Evolutionary conservation across 53 echinoderm and acorn worm species (phyloP), one percentile per base, ranked within the genome.

Genomic region (Henricia sp.): DNA sequence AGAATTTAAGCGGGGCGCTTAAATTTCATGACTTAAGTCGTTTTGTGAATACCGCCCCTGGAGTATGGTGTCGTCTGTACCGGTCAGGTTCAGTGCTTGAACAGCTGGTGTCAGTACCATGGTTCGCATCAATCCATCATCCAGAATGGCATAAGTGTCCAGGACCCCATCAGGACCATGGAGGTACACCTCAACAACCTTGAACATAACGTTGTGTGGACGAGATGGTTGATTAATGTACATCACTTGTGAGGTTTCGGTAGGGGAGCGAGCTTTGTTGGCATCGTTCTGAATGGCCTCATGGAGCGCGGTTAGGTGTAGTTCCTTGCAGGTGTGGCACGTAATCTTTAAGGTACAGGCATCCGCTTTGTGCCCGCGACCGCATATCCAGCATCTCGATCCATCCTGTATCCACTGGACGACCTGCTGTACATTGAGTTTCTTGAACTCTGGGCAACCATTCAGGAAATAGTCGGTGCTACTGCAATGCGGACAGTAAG

Each of bases 41-140:
- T n/a, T n/a, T n/a, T n/a, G n/a, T n/a, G n/a, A n/a, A n/a, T n/a
- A n/a, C n/a, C n/a, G n/a, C n/a, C n/a, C n/a, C n/a, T n/a, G n/a
- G 29, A 40, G 35, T 32, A 83, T 70, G 25, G 54, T 68, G 16
- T 68, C 83, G 37, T 52, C 36, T 54, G 32, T 12, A 16, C 82
- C 44, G 0, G 4, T 11, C 12, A 52, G 34, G 14, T 83, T 69
- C 14, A 83, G 69, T 37, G 52, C 53, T 35, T 73, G 73, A 23
- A 55, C 39, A 21, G 54, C 55, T 55, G 35, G 34, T 48, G 29
- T 13, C 0, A 66, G 66, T 12, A 82, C 6, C 53, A 83, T 83
- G 54, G 68, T 83, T 17, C 83, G 53, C 54, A 55, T 57, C 4
- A 54, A 83, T 0, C 83, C 83, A 26, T 70, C 83, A 59, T 83